These are phyloP conservation scores for Burhinus bistriatus DNA, from an alignment of 2,113 vertebrate genomes.

Conservation along the genomic window DNA sequence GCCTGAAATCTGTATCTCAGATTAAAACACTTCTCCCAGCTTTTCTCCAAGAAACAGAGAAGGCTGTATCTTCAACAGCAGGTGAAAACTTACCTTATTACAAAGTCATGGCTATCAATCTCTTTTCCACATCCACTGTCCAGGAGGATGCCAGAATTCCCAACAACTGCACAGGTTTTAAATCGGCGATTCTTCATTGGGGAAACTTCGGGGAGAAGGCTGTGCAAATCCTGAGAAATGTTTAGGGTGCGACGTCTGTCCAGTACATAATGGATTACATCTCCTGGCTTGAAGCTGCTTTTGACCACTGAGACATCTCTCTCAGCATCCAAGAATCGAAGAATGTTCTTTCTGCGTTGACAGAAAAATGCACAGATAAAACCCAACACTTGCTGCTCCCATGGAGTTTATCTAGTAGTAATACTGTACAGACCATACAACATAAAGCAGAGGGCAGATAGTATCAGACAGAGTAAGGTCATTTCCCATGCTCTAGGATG, in stretches of 20 bases:
- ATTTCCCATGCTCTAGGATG: not conserved
- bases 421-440: not conserved
- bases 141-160: constrained; percentile 87
- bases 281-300: constrained; percentile 87
- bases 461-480: not conserved
- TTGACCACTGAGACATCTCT: constrained; percentile 87
- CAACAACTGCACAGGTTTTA: constrained; percentile 86
- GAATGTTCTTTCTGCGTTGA: constrained; percentile 82
- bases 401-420: not conserved
- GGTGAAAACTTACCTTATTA: constrained; percentile 81
- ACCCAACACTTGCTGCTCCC: not conserved
- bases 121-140: constrained; percentile 85
- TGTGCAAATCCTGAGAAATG: constrained; percentile 82
- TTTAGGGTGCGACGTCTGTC: constrained; percentile 86
- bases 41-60: not conserved
- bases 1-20: not conserved
- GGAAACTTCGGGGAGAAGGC: constrained; percentile 86
- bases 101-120: constrained; percentile 86
- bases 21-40: not conserved
- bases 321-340: constrained; percentile 87
- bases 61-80: not conserved
- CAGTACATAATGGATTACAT: constrained; percentile 86
- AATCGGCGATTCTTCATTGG: constrained; percentile 88
- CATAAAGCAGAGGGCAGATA: not conserved
- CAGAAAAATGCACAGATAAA: constrained; percentile 5